Conservation (phyloP, 2,888 invertebrate genomes). For the Minunthozetes semirufus region DNA sequence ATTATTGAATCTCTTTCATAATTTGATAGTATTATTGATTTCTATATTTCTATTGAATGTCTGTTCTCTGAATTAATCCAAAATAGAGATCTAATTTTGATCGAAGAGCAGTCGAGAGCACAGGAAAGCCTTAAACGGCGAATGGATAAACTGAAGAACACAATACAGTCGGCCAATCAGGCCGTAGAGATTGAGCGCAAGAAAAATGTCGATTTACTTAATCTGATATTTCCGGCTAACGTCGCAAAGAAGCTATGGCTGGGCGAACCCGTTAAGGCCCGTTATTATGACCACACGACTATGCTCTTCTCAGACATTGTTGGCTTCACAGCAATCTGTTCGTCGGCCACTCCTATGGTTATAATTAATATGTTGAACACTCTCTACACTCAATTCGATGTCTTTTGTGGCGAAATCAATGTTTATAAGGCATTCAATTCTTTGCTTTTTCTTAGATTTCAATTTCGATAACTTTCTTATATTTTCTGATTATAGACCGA, state of each 20-base stretch:
- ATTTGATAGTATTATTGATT: not conserved
- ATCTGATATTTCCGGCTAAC: conserved; percentile 88
- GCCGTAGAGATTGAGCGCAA: conserved; percentile 87
- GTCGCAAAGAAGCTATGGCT: conserved; percentile 89
- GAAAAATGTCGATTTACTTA: conserved; percentile 86
- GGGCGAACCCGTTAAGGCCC: conserved; percentile 83
- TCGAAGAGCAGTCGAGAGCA: conserved; percentile 89
- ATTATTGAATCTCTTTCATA: not conserved
- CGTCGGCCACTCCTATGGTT: conserved; percentile 89
- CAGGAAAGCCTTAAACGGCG: conserved; percentile 78
- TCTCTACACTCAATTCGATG: conserved; percentile 85
- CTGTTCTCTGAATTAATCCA: too few species aligned
- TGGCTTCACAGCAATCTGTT: conserved; percentile 91
- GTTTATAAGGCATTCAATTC: conserved; percentile 72
- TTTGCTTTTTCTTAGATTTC: not conserved
- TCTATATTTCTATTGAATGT: not conserved
- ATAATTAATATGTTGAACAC: conserved; percentile 89
- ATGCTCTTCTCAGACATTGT: conserved; percentile 95
- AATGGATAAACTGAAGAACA: conserved; percentile 89
- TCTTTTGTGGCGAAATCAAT: conserved; percentile 82
- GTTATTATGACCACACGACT: conserved; percentile 85
- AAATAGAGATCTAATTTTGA: conserved; percentile 77
- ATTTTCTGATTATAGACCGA: conserved; percentile 61
- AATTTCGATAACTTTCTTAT: not conserved
- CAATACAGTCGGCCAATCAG: conserved; percentile 83